Evolutionary conservation across 2,888 invertebrate species (phyloP).

Genomic region (Chironomus riparius): DNA sequence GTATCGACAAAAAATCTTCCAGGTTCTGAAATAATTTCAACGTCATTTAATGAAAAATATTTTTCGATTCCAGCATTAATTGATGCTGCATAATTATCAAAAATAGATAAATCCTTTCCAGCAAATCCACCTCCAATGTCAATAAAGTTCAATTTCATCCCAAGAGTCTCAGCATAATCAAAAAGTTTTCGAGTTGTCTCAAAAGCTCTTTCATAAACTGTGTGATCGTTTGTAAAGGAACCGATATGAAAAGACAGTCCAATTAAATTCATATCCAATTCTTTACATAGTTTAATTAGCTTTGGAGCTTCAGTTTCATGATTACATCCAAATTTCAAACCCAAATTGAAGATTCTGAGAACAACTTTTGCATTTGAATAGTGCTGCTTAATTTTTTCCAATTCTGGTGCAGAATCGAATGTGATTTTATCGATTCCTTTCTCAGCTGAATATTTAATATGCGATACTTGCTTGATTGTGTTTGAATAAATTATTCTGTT

Average conservation of each 20-base stretch:
- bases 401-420: slow-evolving; percentile 88
- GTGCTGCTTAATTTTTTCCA: slow-evolving; percentile 75
- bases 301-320: slow-evolving; percentile 63
- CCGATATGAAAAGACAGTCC: slow-evolving; percentile 92
- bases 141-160: slow-evolving; percentile 67
- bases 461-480: slow-evolving; percentile 87
- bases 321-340: slow-evolving; percentile 92
- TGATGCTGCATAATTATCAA: not conserved
- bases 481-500: slow-evolving; percentile 44
- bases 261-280: slow-evolving; percentile 64
- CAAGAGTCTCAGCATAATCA: slow-evolving; percentile 58
- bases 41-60: not conserved
- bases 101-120: not conserved
- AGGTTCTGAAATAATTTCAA: slow-evolving; percentile 75
- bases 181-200: slow-evolving; percentile 62
- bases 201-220: slow-evolving; percentile 73
- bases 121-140: slow-evolving; percentile 54
- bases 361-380: slow-evolving; percentile 78
- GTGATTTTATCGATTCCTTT: slow-evolving; percentile 76
- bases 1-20: slow-evolving; percentile 87
- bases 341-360: slow-evolving; percentile 79
- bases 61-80: not conserved
- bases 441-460: slow-evolving; percentile 72
- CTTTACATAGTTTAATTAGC: slow-evolving; percentile 62
- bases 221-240: slow-evolving; percentile 77